Percentiles rank a stretch among this genome's conserved stretches.
These are phyloP conservation scores for Mustela lutreola DNA, from an alignment of 2,113 vertebrate species.

Conservation along the genomic window DNA sequence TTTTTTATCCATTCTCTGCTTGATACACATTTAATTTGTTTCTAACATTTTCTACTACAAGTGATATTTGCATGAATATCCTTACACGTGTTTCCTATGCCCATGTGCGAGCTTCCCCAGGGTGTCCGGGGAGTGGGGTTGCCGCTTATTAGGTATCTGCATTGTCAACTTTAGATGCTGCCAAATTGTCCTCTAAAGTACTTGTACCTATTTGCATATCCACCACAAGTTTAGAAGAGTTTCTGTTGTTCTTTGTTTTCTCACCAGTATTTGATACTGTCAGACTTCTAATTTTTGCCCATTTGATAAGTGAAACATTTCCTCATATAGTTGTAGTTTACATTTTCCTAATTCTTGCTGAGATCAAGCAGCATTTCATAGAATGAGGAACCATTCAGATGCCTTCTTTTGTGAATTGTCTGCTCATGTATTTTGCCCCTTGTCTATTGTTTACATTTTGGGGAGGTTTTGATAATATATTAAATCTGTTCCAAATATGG, in stretches of 20 bases:
- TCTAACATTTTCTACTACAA: not conserved
- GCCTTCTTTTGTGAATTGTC: not conserved
- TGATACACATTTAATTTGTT: not conserved
- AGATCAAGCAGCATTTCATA: not conserved
- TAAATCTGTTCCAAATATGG: not conserved
- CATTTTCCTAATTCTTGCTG: not conserved
- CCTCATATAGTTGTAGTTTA: constrained; percentile 9
- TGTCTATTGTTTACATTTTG: not conserved
- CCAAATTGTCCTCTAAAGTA: not conserved
- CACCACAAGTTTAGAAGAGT: not conserved
- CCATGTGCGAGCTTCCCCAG: not conserved
- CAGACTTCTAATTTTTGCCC: not conserved
- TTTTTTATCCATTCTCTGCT: not conserved
- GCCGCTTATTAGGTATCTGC: not conserved
- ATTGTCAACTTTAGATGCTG: not conserved
- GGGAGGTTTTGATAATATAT: not conserved
- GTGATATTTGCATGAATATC: not conserved
- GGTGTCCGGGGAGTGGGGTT: not conserved
- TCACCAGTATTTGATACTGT: not conserved
- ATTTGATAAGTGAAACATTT: not conserved
- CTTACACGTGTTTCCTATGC: not conserved
- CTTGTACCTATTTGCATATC: not conserved
- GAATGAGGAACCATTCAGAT: not conserved
- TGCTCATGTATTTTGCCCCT: not conserved
- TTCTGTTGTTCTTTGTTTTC: not conserved